Conservation (phyloP, 2,888 invertebrate species). For the Eledona agricola region DNA sequence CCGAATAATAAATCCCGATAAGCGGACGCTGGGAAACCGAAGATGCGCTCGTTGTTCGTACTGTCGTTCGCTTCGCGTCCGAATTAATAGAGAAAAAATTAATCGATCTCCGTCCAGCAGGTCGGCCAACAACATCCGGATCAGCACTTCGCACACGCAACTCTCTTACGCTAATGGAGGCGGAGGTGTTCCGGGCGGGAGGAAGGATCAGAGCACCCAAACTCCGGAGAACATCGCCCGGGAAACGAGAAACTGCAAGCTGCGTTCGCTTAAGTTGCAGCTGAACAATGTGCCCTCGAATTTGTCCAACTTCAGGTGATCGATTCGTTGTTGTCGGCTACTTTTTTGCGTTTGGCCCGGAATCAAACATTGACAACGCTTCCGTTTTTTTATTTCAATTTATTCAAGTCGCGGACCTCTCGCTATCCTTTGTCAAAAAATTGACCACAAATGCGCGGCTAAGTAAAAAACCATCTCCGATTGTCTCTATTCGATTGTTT, state of each 20-base stretch:
- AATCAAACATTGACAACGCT: too few species aligned
- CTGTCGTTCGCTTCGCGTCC: neutral
- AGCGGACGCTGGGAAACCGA: constrained; percentile 13
- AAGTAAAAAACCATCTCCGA: too few species aligned
- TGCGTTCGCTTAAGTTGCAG: constrained; percentile 69
- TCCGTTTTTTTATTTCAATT: too few species aligned
- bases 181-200: constrained; percentile 54
- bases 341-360: too few species aligned
- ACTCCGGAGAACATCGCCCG: constrained; percentile 76
- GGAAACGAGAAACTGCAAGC: constrained; percentile 71
- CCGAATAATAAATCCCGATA: constrained; percentile 24
- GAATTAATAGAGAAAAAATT: neutral
- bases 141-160: constrained; percentile 68
- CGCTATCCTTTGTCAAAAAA: too few species aligned
- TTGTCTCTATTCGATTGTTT: too few species aligned
- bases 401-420: too few species aligned
- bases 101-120: constrained; percentile 22
- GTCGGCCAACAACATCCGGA: constrained; percentile 63
- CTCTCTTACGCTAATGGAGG: constrained; percentile 69
- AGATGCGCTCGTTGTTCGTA: constrained; percentile 9
- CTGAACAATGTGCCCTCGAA: constrained; percentile 71
- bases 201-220: constrained; percentile 75
- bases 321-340: neutral
- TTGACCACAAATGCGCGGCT: too few species aligned
- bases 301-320: constrained; percentile 67